Evolutionary conservation across 2,888 invertebrate genomes (phyloP), one percentile per base, ranked within the genome.

Genomic region (Brachyopa scutellaris): DNA sequence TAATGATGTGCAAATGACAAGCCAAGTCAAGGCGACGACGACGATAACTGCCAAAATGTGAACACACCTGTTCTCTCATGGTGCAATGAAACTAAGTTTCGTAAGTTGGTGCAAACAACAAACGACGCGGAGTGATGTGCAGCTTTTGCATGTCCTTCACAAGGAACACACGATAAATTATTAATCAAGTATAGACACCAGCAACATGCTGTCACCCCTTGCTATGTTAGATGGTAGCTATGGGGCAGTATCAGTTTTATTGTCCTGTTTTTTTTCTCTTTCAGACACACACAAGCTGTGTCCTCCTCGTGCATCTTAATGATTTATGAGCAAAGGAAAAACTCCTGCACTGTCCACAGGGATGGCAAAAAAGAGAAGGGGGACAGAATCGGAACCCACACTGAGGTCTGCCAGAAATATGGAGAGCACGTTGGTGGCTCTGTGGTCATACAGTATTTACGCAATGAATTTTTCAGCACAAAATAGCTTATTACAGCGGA

Each of bases 1-100:
- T 69, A 42, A 76, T 40, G 57, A 76, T 67, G 67, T 76, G 59
- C 59, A 73, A 72, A 72, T 36, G 47, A n/a, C 23, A 59, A 76
- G 53, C 13, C 42, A 36, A 73, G 64, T 73, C 78, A 72, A 73
- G 73, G 78, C 64, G 36, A 51, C 17, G 31, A n/a, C 19, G 13
- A 7, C 11, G 13, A 38, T 13, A 51, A 23, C 55, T 31, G 47
- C 29, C 29, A 42, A 47, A 62, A 73, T 62, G n/a, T 61, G 33
- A 19, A 38, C 29, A 55, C 62, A 70, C 69, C 49, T 77, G 76
- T 21, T 38, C 8, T 7, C 11, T 9, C 13, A 1, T 1, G 9
- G 13, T 36, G 19, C 19, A 51, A 29, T 31, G 4, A 49, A 49
- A 40, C 57, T 51, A 26, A 40, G 49, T 11, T 49, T n/a, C 11